Base-by-base conservation (phyloP, 2,797 vertebrate genomes). In the Leptodactylus fallax region DNA sequence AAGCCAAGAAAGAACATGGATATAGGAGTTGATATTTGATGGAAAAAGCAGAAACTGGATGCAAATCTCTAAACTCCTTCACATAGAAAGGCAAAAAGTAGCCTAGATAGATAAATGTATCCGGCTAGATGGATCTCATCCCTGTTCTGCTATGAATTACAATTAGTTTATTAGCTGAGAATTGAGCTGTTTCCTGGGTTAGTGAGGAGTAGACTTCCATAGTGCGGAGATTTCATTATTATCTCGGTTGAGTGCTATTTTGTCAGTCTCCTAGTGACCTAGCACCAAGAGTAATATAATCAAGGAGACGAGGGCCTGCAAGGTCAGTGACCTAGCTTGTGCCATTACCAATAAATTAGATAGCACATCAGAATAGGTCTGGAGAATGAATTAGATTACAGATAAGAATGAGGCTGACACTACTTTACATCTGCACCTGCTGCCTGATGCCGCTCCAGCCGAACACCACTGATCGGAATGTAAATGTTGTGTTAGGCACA, bases 271-370 rank as follows among this genome's bases (percentile, higher is more conserved):
- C 2, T 77, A 77, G 56, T 49, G 51, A 77, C 61, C 78, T 49
- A 69, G 84, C 79, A 83, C 58, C 36, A 9, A 83, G 72, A n/a
- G 60, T 85, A 89, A 89, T 89, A 86, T 51, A 77, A 86, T 89
- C 88, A 89, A 83, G 88, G 27, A 60, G 79, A 86, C 81, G 84
- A 60, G 79, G 53, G 72, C 23, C 58, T 77, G 17, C 84, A 89
- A 86, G 84, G 88, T 89, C 88, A 89, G 77, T 86, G 84, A 85
- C 84, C 88, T 78, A 89, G 71, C 25, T 79, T 53, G 88, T 89
- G 84, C 84, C 79, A 86, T 89, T 86, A 71, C 79, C 79, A 71
- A 86, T 89, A 89, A 86, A 89, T 89, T 82, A 89, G 79, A 82
- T 86, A 6, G 58, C 69, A 51, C 79, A 86, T 89, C 84, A 86